These are phyloP conservation scores for Andrena hattorfiana DNA, from an alignment of 2,888 invertebrate genomes.

Conservation along the genomic window DNA sequence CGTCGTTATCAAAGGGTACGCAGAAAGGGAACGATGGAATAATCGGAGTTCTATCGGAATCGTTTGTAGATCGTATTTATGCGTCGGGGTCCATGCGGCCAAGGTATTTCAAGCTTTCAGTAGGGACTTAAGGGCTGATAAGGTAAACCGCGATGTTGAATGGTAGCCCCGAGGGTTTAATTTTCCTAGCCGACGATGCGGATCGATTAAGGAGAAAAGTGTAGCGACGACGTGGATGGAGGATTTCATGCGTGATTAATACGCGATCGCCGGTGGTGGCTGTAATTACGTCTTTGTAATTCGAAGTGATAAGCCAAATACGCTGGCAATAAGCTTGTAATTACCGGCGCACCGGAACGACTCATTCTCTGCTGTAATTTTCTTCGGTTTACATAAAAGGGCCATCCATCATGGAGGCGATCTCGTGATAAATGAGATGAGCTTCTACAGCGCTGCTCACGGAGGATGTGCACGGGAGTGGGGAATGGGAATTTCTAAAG, in stretches of 20 bases:
- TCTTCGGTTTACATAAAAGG: constrained; percentile 10
- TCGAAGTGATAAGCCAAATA: constrained; percentile 16
- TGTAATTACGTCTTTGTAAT: constrained; percentile 7
- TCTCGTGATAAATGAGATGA: constrained; percentile 3
- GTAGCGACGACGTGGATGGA: neutral
- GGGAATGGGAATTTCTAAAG: too few species aligned
- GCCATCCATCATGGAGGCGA: constrained; percentile 2
- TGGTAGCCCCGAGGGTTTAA: neutral
- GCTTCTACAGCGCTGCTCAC: constrained; percentile 5
- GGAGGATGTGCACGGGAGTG: neutral
- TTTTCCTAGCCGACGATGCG: neutral
- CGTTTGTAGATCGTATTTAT: too few species aligned
- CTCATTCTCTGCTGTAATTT: neutral
- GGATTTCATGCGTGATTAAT: neutral
- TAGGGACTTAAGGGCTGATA: too few species aligned
- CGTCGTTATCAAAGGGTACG: too few species aligned
- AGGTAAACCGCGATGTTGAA: too few species aligned
- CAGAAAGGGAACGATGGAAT: too few species aligned
- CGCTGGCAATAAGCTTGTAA: constrained; percentile 9
- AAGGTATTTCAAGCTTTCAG: too few species aligned
- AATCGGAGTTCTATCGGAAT: too few species aligned
- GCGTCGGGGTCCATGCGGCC: too few species aligned
- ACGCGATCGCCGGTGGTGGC: neutral
- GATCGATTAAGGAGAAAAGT: neutral
- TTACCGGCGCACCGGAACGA: neutral